Evolutionary conservation across 2,888 invertebrate genomes (phyloP).

Genomic region (Troides aeacus): DNA sequence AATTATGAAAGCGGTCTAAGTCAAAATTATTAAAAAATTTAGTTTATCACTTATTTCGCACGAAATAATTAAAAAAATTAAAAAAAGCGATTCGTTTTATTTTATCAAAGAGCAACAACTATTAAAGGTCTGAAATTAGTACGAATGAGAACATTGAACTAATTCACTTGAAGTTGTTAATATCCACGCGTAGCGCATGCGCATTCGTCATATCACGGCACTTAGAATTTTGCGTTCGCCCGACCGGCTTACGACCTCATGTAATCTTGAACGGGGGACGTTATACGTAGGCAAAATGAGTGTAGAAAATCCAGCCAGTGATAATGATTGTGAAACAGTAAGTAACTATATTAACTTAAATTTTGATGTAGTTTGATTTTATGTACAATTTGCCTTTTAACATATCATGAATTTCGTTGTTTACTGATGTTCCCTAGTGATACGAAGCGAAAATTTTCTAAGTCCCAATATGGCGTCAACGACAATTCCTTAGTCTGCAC

Average conservation of each 20-base stretch:
- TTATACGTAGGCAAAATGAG: constrained; percentile 83
- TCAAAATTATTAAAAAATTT: too few relatives aligned
- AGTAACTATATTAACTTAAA: constrained; percentile 64
- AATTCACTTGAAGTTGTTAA: constrained; percentile 52
- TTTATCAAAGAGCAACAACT: constrained; percentile 9
- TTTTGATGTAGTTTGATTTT: constrained; percentile 37
- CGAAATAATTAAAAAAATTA: not conserved
- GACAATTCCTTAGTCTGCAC: constrained; percentile 79
- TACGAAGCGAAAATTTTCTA: constrained; percentile 80
- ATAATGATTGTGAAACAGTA: constrained; percentile 80
- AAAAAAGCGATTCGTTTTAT: not conserved
- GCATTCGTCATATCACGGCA: constrained; percentile 79
- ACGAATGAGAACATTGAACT: constrained; percentile 52
- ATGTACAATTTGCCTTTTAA: constrained; percentile 33
- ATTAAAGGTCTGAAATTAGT: constrained; percentile 23
- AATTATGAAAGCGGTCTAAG: too few relatives aligned
- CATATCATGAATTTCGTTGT: constrained; percentile 44
- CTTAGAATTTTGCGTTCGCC: constrained; percentile 75
- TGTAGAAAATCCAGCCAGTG: constrained; percentile 82
- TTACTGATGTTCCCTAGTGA: constrained; percentile 75
- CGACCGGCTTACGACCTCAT: constrained; percentile 67
- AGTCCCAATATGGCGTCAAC: constrained; percentile 95
- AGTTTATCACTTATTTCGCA: too few relatives aligned
- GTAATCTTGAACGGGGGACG: constrained; percentile 59
- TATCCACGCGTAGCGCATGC: constrained; percentile 77